Evolutionary conservation across 2,888 invertebrate species (phyloP).

Genomic region (Calameuta idolon): DNA sequence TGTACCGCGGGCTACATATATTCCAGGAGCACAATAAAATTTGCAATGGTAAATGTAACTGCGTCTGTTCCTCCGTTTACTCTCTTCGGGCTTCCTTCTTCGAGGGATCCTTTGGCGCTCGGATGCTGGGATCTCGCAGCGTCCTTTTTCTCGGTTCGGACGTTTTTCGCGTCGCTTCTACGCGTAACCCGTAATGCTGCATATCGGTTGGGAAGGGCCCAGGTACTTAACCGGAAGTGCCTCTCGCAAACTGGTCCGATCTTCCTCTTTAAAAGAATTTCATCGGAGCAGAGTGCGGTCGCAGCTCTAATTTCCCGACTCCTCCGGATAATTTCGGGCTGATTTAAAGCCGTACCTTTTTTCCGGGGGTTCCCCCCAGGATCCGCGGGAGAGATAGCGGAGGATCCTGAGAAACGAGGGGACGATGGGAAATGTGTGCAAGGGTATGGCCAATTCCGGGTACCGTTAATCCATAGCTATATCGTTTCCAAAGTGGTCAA

Average conservation of each 20-base stretch:
- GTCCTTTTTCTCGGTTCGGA: not conserved
- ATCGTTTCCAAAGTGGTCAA: constrained; percentile 27
- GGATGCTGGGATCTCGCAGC: too few relatives aligned
- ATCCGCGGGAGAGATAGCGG: not conserved
- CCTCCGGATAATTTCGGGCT: not conserved
- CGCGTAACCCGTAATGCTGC: not conserved
- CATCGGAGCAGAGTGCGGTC: not conserved
- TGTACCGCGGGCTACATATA: constrained; percentile 9
- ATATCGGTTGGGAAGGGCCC: not conserved
- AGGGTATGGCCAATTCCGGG: not conserved
- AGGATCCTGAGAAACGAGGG: not conserved
- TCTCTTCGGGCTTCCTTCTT: not conserved
- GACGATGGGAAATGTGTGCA: not conserved
- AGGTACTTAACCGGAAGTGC: not conserved
- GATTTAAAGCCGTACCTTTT: not conserved
- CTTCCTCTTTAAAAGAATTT: not conserved
- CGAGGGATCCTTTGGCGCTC: not conserved
- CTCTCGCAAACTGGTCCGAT: too few relatives aligned
- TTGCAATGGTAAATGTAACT: constrained; percentile 42
- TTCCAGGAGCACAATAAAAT: constrained; percentile 30
- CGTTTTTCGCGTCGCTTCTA: not conserved
- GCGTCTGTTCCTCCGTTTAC: constrained; percentile 24
- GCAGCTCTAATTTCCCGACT: not conserved
- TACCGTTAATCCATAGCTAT: constrained; percentile 42
- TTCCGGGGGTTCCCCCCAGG: not conserved